Percentiles rank a stretch among this genome's conserved stretches.
Conservation (phyloP, 2,888 invertebrate genomes). For the Cylloceria caligata region DNA sequence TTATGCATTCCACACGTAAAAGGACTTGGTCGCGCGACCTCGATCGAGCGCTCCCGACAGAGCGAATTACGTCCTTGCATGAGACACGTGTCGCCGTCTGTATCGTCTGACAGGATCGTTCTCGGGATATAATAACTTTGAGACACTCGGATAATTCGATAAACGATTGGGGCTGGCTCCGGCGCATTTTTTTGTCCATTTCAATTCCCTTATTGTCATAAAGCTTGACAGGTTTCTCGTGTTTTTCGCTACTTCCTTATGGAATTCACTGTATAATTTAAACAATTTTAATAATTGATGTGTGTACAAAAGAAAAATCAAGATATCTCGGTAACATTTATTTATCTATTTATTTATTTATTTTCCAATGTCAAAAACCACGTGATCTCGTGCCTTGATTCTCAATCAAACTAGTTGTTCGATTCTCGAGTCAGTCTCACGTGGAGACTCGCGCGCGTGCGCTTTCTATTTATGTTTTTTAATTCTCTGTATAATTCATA, state of each 20-base stretch:
- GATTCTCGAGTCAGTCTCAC: too few relatives aligned
- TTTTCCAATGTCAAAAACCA: neutral
- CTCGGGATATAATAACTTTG: constrained; percentile 56
- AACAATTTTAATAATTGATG: neutral
- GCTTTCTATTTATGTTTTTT: too few relatives aligned
- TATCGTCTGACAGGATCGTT: constrained; percentile 60
- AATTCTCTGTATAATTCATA: neutral
- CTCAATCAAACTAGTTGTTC: too few relatives aligned
- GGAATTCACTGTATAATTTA: neutral
- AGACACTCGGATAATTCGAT: constrained; percentile 67
- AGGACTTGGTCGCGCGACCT: constrained; percentile 27
- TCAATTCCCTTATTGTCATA: constrained; percentile 18
- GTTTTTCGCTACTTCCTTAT: neutral
- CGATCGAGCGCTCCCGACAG: constrained; percentile 19
- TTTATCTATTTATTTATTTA: too few relatives aligned
- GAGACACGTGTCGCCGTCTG: constrained; percentile 66
- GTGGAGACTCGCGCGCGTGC: too few relatives aligned
- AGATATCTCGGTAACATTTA: neutral
- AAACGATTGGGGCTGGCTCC: constrained; percentile 55
- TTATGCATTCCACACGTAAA: constrained; percentile 54
- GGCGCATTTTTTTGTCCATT: constrained; percentile 21
- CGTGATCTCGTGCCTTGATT: too few relatives aligned
- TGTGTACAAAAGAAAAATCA: neutral
- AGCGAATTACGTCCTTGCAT: constrained; percentile 47
- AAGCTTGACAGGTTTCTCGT: neutral